Base-by-base conservation (phyloP, 2,888 invertebrate species). In the Ochropleura plecta region DNA sequence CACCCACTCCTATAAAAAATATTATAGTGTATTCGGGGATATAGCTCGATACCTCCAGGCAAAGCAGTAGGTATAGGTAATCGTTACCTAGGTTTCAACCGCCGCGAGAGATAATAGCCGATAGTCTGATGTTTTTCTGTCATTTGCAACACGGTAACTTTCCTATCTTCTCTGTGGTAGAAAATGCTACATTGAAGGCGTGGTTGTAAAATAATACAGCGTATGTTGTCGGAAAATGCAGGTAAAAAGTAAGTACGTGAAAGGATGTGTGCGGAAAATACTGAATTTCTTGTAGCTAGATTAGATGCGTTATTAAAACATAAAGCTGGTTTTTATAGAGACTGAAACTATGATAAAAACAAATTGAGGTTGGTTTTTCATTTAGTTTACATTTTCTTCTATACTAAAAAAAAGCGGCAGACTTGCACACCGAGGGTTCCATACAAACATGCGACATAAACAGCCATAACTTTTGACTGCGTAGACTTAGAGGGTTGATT, bases 71-170 rank as follows among this genome's bases (percentile, higher is more conserved):
- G 12, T 63, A 66, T 67, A 73, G n/a, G 72, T 59, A 64, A 46
- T 79, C 10, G 40, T 73, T 73, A 68, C 40, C 48, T 48, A 63
- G 9, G 16, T 55, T 49, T 20, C 16, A 51, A 65, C 65, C 81
- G 5, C 30, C 18, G 20, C 14, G 14, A 48, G 49, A 51, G 44
- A 66, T 78, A 73, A 81, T 44, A 64, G 60, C 42, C 30, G 60
- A 70, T 82, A 62, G 16, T 55, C 46, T 46, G 51, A 62, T 76
- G 70, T 79, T 82, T 82, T 79, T 71, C 70, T 73, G 53, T 64
- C 73, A 83, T 79, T 79, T 73, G 59, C 44, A 73, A 55, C 30
- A 70, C 14, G 42, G 55, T 51, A 63, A 63, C 18, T 73, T 63
- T 69, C n/a, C 53, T 57, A 60, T 70, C 51, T 73, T 40, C 30